These are phyloP conservation scores for Tolypeutes matacus DNA, from an alignment of 2,797 vertebrate genomes.

Conservation along the genomic window DNA sequence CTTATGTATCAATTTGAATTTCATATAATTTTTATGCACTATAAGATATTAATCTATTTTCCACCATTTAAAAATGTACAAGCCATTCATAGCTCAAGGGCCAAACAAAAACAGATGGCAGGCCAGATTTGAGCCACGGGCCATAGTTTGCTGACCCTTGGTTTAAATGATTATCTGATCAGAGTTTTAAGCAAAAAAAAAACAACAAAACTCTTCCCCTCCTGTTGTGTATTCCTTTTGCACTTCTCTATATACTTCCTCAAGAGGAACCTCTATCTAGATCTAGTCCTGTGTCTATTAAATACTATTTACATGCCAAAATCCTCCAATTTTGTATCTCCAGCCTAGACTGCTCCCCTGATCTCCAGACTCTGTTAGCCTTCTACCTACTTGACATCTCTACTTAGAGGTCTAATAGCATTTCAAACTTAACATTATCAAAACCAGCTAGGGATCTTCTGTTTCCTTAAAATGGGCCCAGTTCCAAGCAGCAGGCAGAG, in stretches of 20 bases:
- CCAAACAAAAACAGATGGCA: not conserved
- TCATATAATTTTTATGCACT: not conserved
- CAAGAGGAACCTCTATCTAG: not conserved
- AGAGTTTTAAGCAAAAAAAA: constrained; percentile 3
- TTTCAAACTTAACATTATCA: not conserved
- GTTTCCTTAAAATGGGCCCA: not conserved
- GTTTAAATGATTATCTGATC: not conserved
- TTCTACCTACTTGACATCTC: not conserved
- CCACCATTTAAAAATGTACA: constrained; percentile 16
- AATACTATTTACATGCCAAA: not conserved
- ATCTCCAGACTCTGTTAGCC: not conserved
- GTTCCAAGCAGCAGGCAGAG: not conserved
- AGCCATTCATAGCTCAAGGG: not conserved
- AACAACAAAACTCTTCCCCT: not conserved
- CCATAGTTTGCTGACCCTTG: not conserved
- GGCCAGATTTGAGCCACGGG: not conserved
- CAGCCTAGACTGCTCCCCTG: not conserved
- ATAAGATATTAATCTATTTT: not conserved
- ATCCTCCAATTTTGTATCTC: not conserved
- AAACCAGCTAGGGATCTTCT: not conserved
- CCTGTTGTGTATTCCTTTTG: not conserved
- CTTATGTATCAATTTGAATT: not conserved
- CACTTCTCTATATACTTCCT: not conserved
- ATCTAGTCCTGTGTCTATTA: not conserved
- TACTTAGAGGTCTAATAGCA: not conserved